Base-by-base conservation (phyloP, 2,797 vertebrate species). In the Hoplostethus atlanticus region DNA sequence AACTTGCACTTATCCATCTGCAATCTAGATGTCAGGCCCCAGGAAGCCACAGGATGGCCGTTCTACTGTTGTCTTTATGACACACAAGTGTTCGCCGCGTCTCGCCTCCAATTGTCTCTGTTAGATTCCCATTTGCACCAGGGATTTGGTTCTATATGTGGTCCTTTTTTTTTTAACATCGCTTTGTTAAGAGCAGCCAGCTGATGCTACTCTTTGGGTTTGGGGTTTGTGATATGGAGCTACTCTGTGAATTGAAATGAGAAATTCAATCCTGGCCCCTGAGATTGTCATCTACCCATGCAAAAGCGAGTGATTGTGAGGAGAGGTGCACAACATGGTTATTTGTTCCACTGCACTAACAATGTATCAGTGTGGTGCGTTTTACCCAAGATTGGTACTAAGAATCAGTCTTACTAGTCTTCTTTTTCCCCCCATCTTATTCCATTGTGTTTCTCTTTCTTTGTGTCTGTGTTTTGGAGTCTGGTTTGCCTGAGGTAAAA, bases 1-100 rank as follows among this genome's bases (percentile, higher is more conserved):
- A 98, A 97, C 96, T 95, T 95, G 95, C 96, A 96, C 96, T 97
- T 97, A 97, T 97, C 97, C 96, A 97, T 97, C 97, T 96, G 96
- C 95, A 97, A 97, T 98, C 96, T 96, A 96, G 96, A 97, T 97
- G 96, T 97, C 96, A 96, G 96, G 95, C 96, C 96, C 95, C 94
- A 94, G 96, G 96, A 97, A 96, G 96, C 96, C 94, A 89, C 94
- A 94, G 95, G 94, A 97, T 95, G 95, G 95, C 95, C 95, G 95
- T 95, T 96, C 94, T 60, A 89, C 95, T 96, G 95, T 95, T 95
- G 95, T 96, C 93, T 96, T 97, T 96, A 96, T 96, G 95, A 96
- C 95, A 96, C 94, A 94, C 93, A 94, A 95, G 93, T 88, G 88
- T 89, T 90, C 72, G 92, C 89, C 93, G 93, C 80, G 79, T 90